Percentiles rank a stretch among this genome's conserved stretches.
These are phyloP conservation scores for Chroicocephalus ridibundus DNA, from an alignment of 2,113 vertebrate species.

Conservation along the genomic window DNA sequence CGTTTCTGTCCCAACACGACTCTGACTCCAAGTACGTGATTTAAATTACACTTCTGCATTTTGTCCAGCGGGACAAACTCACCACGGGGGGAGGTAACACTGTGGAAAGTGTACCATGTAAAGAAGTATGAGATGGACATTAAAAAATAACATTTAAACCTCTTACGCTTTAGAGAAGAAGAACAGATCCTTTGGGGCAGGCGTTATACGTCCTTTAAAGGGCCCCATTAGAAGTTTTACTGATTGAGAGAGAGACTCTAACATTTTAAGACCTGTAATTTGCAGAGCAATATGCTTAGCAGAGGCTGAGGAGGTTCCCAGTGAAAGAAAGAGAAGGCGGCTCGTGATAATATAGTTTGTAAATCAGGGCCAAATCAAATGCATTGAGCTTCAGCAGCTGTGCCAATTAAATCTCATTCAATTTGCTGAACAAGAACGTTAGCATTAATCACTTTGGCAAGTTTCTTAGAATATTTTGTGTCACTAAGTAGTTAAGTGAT, in stretches of 20 bases:
- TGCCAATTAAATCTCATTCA: constrained; percentile 30
- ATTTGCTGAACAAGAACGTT: constrained; percentile 14
- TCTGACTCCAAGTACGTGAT: not conserved
- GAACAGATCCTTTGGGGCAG: not conserved
- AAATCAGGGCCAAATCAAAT: constrained; percentile 24
- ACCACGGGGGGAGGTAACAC: fast-evolving
- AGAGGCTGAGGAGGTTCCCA: not conserved
- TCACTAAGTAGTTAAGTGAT: not conserved
- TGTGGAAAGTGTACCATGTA: not conserved
- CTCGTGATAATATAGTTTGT: not conserved
- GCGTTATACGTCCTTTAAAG: not conserved
- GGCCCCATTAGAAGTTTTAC: not conserved
- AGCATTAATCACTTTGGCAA: constrained; percentile 41
- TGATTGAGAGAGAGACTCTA: not conserved
- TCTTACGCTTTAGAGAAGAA: not conserved
- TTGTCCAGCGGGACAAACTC: not conserved
- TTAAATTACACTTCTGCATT: not conserved
- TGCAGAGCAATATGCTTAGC: not conserved
- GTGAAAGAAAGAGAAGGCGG: not conserved
- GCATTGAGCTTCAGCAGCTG: constrained; percentile 25
- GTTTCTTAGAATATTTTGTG: not conserved
- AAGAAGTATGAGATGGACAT: not conserved
- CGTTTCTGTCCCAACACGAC: not conserved
- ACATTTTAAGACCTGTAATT: not conserved
- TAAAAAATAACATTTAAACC: not conserved